phyloP scores from a whole-genome alignment of 2,113 vertebrate species.

The Rhabdomys dilectus region DNA sequence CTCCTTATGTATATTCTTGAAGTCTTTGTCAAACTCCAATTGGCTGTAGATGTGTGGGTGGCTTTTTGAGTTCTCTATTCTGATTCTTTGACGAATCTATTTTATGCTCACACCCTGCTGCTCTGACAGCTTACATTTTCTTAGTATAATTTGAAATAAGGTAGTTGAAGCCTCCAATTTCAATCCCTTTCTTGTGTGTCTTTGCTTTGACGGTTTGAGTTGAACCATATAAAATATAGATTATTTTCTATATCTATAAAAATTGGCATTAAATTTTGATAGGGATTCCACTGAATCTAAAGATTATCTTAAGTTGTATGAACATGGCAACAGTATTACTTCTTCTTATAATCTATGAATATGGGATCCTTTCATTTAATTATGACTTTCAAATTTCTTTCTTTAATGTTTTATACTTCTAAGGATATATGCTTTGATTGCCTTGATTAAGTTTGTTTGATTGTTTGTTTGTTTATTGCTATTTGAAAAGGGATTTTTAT shows the following conservation, averaged over 20 bases:
- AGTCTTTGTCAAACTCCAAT: not conserved
- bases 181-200: not conserved
- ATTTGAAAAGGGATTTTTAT: not conserved
- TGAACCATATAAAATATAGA: not conserved
- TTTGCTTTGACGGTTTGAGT: not conserved
- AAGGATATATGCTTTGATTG: not conserved
- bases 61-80: not conserved
- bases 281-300: not conserved
- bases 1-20: not conserved
- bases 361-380: not conserved
- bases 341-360: not conserved
- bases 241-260: not conserved
- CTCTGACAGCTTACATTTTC: not conserved
- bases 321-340: not conserved
- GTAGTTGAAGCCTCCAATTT: not conserved
- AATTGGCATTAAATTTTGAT: not conserved
- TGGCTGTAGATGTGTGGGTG: not conserved
- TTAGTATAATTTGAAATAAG: not conserved
- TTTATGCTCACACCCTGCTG: not conserved
- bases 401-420: not conserved
- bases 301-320: not conserved
- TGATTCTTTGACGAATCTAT: not conserved
- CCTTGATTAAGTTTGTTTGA: not conserved
- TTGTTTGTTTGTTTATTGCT: not conserved
- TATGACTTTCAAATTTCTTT: not conserved